These are phyloP conservation scores for Pelusios castaneus DNA, from an alignment of 2,113 vertebrate species.

Conservation along the genomic window DNA sequence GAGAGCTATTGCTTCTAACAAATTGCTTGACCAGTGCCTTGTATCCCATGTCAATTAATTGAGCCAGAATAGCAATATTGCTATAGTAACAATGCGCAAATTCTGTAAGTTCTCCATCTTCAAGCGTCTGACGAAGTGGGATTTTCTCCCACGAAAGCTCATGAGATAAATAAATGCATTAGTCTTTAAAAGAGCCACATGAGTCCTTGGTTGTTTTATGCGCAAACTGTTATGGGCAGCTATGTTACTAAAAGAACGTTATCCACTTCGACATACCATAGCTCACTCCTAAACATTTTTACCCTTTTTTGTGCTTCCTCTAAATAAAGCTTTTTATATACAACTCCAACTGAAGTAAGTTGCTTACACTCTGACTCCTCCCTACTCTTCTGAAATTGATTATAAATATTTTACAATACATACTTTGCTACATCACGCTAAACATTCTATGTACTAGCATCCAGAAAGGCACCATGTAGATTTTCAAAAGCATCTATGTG, in stretches of 20 bases:
- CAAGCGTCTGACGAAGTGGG: no score
- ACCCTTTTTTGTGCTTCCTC: constrained; percentile 11
- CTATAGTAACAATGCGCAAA: fast-evolving
- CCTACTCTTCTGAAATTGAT: neutral
- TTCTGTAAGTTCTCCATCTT: neutral
- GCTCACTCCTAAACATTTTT: neutral
- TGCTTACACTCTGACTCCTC: neutral
- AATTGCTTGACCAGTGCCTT: neutral
- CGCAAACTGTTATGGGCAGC: neutral
- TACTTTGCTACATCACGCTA: constrained; percentile 38
- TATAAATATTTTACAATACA: constrained; percentile 34
- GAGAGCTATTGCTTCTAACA: neutral
- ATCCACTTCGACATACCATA: neutral
- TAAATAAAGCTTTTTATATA: constrained; percentile 12
- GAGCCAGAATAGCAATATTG: fast-evolving
- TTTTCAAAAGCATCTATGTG: constrained; percentile 64
- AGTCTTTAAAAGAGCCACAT: no score
- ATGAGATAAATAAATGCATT: no score
- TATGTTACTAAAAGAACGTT: neutral
- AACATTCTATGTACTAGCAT: constrained; percentile 14
- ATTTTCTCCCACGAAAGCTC: no score
- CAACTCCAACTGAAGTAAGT: neutral
- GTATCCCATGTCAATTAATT: neutral
- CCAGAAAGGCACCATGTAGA: constrained; percentile 56
- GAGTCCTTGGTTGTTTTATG: neutral